phyloP scores from a whole-genome alignment of 2,113 vertebrate species.

The Conger conger region DNA sequence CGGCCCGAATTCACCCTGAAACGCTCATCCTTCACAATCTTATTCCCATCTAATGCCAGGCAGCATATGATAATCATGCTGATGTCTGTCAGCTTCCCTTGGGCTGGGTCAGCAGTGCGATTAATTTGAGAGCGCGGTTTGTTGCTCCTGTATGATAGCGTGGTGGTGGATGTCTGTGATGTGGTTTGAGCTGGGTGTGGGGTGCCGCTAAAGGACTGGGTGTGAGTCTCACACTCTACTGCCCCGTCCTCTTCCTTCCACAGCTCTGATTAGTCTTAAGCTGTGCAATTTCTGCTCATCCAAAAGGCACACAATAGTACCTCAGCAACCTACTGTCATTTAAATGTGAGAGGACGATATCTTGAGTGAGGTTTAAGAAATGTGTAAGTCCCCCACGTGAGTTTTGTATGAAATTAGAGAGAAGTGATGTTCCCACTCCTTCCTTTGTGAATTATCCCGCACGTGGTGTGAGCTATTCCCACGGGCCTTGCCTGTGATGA shows the following conservation, averaged over 20 bases:
- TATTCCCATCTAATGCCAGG: constrained; percentile 62
- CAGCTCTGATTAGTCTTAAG: constrained; percentile 46
- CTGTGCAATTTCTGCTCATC: constrained; percentile 31
- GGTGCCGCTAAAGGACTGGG: constrained; percentile 28
- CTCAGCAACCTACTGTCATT: too few species aligned
- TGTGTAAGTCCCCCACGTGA: too few species aligned
- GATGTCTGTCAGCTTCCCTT: constrained; percentile 60
- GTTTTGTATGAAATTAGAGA: not conserved
- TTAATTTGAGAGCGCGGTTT: constrained; percentile 62
- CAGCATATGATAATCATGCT: constrained; percentile 62
- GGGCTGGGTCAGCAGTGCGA: constrained; percentile 63
- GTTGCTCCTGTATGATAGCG: constrained; percentile 48
- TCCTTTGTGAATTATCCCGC: not conserved
- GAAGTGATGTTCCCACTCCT: not conserved
- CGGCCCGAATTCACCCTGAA: constrained; percentile 54
- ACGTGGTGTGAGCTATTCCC: too few species aligned
- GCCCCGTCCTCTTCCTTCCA: constrained; percentile 51
- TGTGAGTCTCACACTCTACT: constrained; percentile 46
- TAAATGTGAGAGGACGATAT: too few species aligned
- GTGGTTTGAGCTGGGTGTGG: constrained; percentile 35
- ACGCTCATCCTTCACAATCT: constrained; percentile 60
- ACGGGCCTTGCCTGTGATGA: not conserved
- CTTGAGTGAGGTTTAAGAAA: too few species aligned
- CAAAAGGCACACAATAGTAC: too few species aligned
- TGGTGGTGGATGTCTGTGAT: constrained; percentile 28